phyloP scores from a whole-genome alignment of 2,888 invertebrate genomes.

The Scaeva pyrastri region DNA sequence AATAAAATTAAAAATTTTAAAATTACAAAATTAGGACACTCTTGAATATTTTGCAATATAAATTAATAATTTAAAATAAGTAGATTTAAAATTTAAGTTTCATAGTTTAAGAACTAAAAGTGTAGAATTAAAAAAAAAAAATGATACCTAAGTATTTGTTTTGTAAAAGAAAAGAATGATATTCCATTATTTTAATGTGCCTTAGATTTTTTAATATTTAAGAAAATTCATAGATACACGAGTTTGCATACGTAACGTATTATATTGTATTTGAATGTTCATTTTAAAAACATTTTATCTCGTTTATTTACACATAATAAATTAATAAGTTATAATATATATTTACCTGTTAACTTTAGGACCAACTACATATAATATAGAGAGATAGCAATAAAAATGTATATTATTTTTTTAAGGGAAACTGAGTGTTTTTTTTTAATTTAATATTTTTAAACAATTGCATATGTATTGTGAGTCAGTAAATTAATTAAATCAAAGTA shows the following conservation, averaged over 20 bases:
- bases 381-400: slow-evolving; percentile 19
- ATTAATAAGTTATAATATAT: too few species aligned
- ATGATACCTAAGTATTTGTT: slow-evolving; percentile 34
- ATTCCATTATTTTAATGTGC: slow-evolving; percentile 65
- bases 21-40: not conserved
- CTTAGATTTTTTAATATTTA: slow-evolving; percentile 27
- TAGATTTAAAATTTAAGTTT: not conserved
- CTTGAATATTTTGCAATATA: not conserved
- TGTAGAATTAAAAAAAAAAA: not conserved
- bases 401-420: slow-evolving; percentile 33
- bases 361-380: not conserved
- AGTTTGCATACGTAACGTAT: not conserved
- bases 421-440: not conserved
- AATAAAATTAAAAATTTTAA: slow-evolving; percentile 27
- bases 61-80: slow-evolving; percentile 1
- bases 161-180: slow-evolving; percentile 55
- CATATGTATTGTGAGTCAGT: too few species aligned
- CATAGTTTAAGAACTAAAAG: not conserved
- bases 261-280: slow-evolving; percentile 15
- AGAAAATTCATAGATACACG: slow-evolving; percentile 6
- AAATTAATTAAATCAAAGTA: too few species aligned
- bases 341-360: slow-evolving; percentile 14
- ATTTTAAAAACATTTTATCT: slow-evolving; percentile 37
- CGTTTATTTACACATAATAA: slow-evolving; percentile 42
- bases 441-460: not conserved